Evolutionary conservation across 2,888 invertebrate genomes (phyloP).

Genomic region (Daptonema setosum): DNA sequence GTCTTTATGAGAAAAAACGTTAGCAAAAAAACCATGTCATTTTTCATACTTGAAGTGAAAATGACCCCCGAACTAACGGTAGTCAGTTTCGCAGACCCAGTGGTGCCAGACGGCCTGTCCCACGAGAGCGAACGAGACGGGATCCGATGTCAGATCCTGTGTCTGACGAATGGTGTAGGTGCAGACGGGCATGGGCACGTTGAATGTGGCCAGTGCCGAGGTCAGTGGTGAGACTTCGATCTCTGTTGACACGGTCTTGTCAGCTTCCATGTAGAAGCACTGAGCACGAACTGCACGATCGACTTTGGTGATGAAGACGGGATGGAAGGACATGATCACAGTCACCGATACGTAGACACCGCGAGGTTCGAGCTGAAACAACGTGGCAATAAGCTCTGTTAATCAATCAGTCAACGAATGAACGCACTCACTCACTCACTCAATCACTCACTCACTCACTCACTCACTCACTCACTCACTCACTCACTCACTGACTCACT

Average conservation of each 20-base stretch:
- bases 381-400: background rate
- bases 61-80: no score
- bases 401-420: slow-evolving; percentile 5
- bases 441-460: no score
- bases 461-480: no score
- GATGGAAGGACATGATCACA: slow-evolving; percentile 6
- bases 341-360: slow-evolving; percentile 6
- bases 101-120: slow-evolving; percentile 4
- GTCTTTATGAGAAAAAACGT: no score
- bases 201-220: background rate
- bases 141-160: background rate
- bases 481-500: no score
- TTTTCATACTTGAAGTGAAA: no score
- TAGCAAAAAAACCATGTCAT: no score
- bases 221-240: slow-evolving; percentile 5
- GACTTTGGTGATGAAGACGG: slow-evolving; percentile 5
- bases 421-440: no score
- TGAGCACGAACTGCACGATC: background rate
- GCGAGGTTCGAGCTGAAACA: slow-evolving; percentile 10
- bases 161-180: background rate
- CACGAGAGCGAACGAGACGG: background rate
- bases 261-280: slow-evolving; percentile 9
- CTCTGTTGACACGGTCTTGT: slow-evolving; percentile 4
- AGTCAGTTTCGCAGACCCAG: slow-evolving; percentile 6
- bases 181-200: slow-evolving; percentile 4